These are phyloP conservation scores for Shinisaurus crocodilurus DNA, from an alignment of 2,113 vertebrate genomes.

Conservation along the genomic window DNA sequence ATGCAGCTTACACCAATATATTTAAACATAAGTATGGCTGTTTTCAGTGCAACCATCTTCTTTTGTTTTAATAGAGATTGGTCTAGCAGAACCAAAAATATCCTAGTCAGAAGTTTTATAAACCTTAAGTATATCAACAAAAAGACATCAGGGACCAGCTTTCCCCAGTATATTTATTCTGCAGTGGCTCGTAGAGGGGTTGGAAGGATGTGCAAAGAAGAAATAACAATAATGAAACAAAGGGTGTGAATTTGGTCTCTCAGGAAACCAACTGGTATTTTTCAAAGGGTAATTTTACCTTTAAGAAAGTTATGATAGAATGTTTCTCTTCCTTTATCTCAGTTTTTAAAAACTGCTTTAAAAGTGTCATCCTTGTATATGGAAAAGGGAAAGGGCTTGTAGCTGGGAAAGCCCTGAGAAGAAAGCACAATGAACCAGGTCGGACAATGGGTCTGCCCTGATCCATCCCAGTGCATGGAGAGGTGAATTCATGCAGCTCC, in stretches of 20 bases:
- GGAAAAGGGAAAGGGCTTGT: no score
- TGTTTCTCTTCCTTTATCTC: not conserved
- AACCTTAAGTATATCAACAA: slow-evolving; percentile 3
- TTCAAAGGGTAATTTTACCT: not conserved
- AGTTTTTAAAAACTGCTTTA: no score
- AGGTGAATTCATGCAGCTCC: not conserved
- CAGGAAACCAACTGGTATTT: not conserved
- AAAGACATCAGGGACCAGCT: not conserved
- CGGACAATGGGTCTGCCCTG: not conserved
- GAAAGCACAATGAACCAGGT: not conserved
- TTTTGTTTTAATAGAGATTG: slow-evolving; percentile 34
- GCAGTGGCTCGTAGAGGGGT: not conserved
- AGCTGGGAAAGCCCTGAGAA: not conserved
- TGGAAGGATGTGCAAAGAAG: not conserved
- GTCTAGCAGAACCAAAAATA: slow-evolving; percentile 44
- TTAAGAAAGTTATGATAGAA: not conserved
- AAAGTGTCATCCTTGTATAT: no score
- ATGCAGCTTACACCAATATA: slow-evolving; percentile 48
- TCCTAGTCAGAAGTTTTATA: not conserved
- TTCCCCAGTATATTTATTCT: no score
- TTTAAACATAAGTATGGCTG: slow-evolving; percentile 58
- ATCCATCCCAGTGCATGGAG: not conserved
- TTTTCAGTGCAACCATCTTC: slow-evolving; percentile 52
- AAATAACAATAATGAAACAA: not conserved
- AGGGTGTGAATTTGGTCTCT: not conserved